Evolutionary conservation across 2,113 vertebrate genomes (phyloP).

Genomic region (Catagonus wagneri): DNA sequence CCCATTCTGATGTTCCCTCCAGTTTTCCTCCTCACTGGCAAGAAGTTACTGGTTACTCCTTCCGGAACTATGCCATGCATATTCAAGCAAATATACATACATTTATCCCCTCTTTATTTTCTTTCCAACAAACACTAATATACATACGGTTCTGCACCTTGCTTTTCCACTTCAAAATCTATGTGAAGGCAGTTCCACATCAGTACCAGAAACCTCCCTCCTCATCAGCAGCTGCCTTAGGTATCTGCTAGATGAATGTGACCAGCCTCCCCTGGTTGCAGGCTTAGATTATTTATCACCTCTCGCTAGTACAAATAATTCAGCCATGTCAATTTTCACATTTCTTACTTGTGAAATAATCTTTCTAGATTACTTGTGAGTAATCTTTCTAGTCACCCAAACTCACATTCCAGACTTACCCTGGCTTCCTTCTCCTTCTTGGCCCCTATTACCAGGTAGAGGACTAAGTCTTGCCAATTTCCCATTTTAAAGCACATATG

Average conservation of each 20-base stretch:
- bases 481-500: not conserved
- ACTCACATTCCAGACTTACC: not conserved
- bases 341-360: no score
- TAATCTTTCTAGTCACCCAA: not conserved
- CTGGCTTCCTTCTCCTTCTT: not conserved
- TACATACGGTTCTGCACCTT: not conserved
- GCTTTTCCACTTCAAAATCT: constrained; percentile 5
- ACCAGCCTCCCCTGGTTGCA: not conserved
- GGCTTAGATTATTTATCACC: not conserved
- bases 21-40: not conserved
- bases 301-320: constrained; percentile 14
- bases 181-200: not conserved
- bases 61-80: not conserved
- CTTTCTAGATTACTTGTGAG: no score
- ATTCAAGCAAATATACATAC: not conserved
- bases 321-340: not conserved
- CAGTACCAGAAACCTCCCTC: not conserved
- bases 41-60: not conserved
- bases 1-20: not conserved
- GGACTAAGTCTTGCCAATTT: constrained; percentile 2
- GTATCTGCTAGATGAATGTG: not conserved
- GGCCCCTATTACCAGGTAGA: constrained; percentile 27
- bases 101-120: not conserved
- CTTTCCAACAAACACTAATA: not conserved
- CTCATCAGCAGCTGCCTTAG: not conserved